These are phyloP conservation scores for Ischnus inquisitorius DNA, from an alignment of 2,888 invertebrate species.

Conservation along the genomic window DNA sequence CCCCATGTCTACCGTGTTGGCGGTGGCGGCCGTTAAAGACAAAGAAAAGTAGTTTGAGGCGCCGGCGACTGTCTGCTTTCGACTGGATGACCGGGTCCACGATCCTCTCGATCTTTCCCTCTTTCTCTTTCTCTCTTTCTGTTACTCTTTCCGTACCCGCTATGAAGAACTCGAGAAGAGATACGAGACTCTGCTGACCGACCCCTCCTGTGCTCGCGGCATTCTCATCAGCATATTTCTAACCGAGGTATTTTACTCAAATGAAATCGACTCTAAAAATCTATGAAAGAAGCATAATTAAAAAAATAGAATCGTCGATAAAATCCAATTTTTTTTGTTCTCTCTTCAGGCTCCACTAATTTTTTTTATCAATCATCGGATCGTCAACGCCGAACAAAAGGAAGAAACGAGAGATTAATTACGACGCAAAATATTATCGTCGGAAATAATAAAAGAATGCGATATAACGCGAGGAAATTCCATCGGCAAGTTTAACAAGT, in stretches of 20 bases:
- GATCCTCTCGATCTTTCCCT: conserved; percentile 14
- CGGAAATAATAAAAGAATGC: conserved; percentile 49
- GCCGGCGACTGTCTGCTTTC: conserved; percentile 75
- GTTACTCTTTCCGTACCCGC: conserved; percentile 11
- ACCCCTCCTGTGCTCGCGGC: conserved; percentile 76
- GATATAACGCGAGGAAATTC: conserved; percentile 23
- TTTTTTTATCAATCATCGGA: background rate
- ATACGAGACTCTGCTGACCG: conserved; percentile 60
- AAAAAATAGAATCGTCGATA: too few species aligned
- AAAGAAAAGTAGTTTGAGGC: conserved; percentile 79
- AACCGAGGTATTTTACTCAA: conserved; percentile 60
- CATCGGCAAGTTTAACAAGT: conserved; percentile 43
- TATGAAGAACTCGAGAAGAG: conserved; percentile 7
- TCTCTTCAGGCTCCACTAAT: background rate
- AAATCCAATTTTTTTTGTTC: conserved; percentile 1
- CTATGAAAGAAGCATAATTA: background rate
- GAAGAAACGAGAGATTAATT: conserved; percentile 10
- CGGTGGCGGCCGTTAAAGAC: conserved; percentile 74
- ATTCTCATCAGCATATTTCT: conserved; percentile 42
- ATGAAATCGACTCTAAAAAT: conserved; percentile 47
- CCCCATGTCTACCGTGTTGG: conserved; percentile 62
- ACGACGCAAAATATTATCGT: conserved; percentile 46
- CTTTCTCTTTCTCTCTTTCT: conserved; percentile 3
- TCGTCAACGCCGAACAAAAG: background rate
- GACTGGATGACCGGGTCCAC: conserved; percentile 63